Evolutionary conservation across 2,113 vertebrate genomes (phyloP), one percentile per base, ranked within the genome.

Genomic region (Bombycilla garrulus): DNA sequence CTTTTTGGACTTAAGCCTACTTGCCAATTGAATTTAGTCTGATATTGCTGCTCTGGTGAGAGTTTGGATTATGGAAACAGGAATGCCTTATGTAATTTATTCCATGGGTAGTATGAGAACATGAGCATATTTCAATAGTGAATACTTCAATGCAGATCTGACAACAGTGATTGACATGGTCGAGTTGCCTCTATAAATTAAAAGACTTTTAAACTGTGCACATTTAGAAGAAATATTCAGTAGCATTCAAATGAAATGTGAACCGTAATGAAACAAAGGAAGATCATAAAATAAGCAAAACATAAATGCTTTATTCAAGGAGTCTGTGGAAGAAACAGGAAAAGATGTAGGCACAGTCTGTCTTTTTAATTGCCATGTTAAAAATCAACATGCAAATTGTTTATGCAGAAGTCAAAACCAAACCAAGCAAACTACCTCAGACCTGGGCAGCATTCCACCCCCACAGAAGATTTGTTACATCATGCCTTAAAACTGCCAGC

Each of bases 401-500:
- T 95, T 40, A 65, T 81, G 62, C 64, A 85, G 78, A 76, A 96
- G 40, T 80, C 47, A 81, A 92, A 95, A 61, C 82, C 70, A 90
- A 96, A 86, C 56, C 47, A 86, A 95, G 85, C 66, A 91, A 88
- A 88, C 38, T 83, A 77, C 90, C 73, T 96, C 92, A 94, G 92
- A 67, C 36, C 74, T 50, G 42, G 87, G 92, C 74, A 92, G 81
- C 29, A 9, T 91, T 91, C 90, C 71, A 72, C 74, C 53, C 74
- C 53, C 64, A 10, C 45, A 10, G 33, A 42, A 61, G 81, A 24
- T 74, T 33, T 88, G 62, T 83, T 86, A 77, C 74, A 77, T 92
- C 87, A 78, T 28, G 81, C 50, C 76, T 78, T 40, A 28, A 44
- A 94, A 66, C 69, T 87, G 91, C 53, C 86, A 77, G 80, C 1